Evolutionary conservation across 2,113 vertebrate species (phyloP), one percentile per base, ranked within the genome.

Genomic region (Oryzias curvinotus): DNA sequence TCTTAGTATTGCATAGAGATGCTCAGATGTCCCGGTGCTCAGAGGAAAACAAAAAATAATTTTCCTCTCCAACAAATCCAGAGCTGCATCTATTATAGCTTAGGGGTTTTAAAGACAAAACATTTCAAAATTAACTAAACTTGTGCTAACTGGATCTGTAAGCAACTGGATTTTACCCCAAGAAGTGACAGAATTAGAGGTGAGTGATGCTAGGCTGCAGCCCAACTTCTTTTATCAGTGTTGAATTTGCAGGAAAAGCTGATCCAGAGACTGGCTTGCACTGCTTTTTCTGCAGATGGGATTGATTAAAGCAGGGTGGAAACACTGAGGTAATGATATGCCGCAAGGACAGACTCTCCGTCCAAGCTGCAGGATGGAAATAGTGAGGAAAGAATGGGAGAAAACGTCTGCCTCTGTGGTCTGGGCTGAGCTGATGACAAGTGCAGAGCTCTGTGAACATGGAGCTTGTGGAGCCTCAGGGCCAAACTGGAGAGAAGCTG

Each of bases 241-340:
- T 42, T 64, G 71, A 71, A 75, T 75, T 64, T 47, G 6, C 53
- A 51, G 55, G 60, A 46, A 36, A 71, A 55, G 53, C 72, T 14
- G 52, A 82, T 72, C 54, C 73, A 64, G 62, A 68, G 73, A 77
- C 62, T 64, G 70, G 46, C 71, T 48, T 80, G 75, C 43, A 65
- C 75, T 76, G 81, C 84, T 85, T 78, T 79, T 72, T 86, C 72
- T 85, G 85, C 81, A 86, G 86, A 88, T 86, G 89, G 81, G 73
- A 88, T 67, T 68, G 70, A 89, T 86, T 85, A 85, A 52, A 75
- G 69, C 58, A 52, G 62, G 73, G 75, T 87, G 89, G 87, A 90
- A 89, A 89, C 77, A 86, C 72, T 87, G 85, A 89, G 77, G 80
- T 86, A 87, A 85, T 83, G 73, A 30, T 71, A 70, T 69, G 58